Evolutionary conservation across 2,888 invertebrate genomes (phyloP), one percentile per base, ranked within the genome.

Genomic region (Leptarthrus brevirostris): DNA sequence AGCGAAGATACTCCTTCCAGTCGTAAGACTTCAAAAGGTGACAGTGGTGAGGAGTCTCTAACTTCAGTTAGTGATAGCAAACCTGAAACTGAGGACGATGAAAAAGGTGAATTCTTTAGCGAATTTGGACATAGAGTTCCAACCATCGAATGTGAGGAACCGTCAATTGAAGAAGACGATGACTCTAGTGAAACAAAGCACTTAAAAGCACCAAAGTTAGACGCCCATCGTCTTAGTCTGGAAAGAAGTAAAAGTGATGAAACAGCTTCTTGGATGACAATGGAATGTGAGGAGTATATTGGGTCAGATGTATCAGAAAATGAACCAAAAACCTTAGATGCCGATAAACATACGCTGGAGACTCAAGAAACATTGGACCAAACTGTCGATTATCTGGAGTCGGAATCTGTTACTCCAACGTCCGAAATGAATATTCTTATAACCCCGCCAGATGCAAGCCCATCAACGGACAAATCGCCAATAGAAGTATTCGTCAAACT

Each of bases 21-120:
- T 61, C 80, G 82, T 24, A 86, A 85, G 73, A 87, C 86, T 78
- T 86, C 87, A 0, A 87, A 86, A 77, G 86, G 87, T 0, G 86
- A 84, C 2, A 91, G 91, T 78, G 90, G 89, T 79, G 91, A 91
- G 79, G 91, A 91, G 79, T 91, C 91, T 4, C 83, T 91, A 76
- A 91, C 91, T 0, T 90, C 90, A 83, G 88, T 89, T 0, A 90
- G 89, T 78, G 90, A 90, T 54, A 80, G 89, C 36, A 90, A 88
- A 81, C 84, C 85, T 14, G 84, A 84, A 78, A 71, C 72, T 10
- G 74, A 74, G 14, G 47, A 58, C 6, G 81, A 81, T 16, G 81
- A 79, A 3, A 40, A 24, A 12, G 30, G 16, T 14, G 56, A 76
- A 71, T 20, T 30, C 16, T 3, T 44, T 3, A 86, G 86, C n/a